A percentile compares a stretch with the other conserved stretches of the same genome.
Evolutionary conservation across 2,888 invertebrate species (phyloP).

Genomic region (Synanthedon myopaeformis): DNA sequence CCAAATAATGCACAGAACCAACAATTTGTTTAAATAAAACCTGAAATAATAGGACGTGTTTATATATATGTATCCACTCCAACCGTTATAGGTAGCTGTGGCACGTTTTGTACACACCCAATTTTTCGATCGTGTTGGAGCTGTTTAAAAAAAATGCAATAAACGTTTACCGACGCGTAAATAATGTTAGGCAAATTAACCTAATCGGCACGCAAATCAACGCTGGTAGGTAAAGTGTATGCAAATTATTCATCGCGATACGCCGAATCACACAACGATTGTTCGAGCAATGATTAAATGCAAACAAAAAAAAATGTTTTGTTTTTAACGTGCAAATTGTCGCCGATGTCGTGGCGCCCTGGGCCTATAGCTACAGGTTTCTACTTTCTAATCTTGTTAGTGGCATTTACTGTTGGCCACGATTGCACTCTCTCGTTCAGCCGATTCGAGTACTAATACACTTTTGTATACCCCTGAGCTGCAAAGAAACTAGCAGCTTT

Average conservation of each 20-base stretch:
- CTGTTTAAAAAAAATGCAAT: not conserved
- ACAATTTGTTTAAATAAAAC: constrained; percentile 15
- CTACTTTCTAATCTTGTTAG: constrained; percentile 57
- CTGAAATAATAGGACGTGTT: constrained; percentile 10
- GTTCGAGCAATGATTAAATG: not conserved
- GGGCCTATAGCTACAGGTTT: constrained; percentile 29
- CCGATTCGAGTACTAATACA: constrained; percentile 39
- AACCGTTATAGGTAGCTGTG: not conserved
- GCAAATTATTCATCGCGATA: constrained; percentile 2
- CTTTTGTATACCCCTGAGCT: constrained; percentile 47
- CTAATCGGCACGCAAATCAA: constrained; percentile 14
- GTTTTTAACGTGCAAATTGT: constrained; percentile 16
- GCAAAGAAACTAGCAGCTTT: constrained; percentile 35
- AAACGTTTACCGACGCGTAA: constrained; percentile 5
- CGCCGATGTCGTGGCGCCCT: constrained; percentile 28
- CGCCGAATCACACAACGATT: not conserved
- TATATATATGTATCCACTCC: not conserved
- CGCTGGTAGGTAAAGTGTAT: constrained; percentile 4
- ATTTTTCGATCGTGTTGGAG: not conserved
- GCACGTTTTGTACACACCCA: not conserved
- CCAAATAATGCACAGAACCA: constrained; percentile 15
- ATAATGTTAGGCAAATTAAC: constrained; percentile 22
- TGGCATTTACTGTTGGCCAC: constrained; percentile 42
- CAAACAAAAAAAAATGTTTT: constrained; percentile 3
- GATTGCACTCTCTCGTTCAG: constrained; percentile 43